These are phyloP conservation scores for Venturia canescens DNA, from an alignment of 1,140 invertebrate species.

Conservation along the genomic window DNA sequence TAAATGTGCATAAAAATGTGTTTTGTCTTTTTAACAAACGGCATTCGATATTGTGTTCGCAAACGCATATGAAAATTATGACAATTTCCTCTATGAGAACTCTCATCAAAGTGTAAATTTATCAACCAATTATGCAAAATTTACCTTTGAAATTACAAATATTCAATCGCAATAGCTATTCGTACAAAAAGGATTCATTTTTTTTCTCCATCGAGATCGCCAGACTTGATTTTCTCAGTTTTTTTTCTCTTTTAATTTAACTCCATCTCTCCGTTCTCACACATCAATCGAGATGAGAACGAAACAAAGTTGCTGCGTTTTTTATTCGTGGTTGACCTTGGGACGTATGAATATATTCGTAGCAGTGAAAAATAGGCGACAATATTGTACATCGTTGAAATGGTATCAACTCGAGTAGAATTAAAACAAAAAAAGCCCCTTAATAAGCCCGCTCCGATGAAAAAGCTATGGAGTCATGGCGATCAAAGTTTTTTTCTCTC, in stretches of 20 bases:
- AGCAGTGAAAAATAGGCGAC: conserved; percentile 33
- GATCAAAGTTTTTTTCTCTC: neutral
- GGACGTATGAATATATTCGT: conserved; percentile 32
- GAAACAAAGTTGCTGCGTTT: neutral
- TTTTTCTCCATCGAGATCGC: neutral
- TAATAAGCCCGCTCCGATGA: conserved; percentile 4
- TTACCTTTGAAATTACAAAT: neutral
- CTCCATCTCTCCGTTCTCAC: neutral
- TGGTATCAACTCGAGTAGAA: conserved; percentile 5
- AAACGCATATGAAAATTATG: conserved; percentile 24
- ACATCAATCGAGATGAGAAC: neutral
- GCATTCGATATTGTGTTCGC: neutral
- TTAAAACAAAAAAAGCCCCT: neutral
- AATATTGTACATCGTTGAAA: conserved; percentile 17
- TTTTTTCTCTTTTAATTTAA: neutral
- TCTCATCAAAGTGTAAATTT: conserved; percentile 25
- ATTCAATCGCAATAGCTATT: neutral
- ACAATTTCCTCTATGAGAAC: neutral
- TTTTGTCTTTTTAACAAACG: conserved; percentile 20
- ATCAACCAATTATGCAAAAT: conserved; percentile 3
- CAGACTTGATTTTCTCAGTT: neutral
- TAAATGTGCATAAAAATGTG: conserved; percentile 9
- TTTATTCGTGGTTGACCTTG: conserved; percentile 3
- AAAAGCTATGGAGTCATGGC: conserved; percentile 14
- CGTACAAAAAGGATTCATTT: conserved; percentile 15